Base-by-base conservation (phyloP, 2,797 vertebrate genomes). In the Aeoliscus strigatus region DNA sequence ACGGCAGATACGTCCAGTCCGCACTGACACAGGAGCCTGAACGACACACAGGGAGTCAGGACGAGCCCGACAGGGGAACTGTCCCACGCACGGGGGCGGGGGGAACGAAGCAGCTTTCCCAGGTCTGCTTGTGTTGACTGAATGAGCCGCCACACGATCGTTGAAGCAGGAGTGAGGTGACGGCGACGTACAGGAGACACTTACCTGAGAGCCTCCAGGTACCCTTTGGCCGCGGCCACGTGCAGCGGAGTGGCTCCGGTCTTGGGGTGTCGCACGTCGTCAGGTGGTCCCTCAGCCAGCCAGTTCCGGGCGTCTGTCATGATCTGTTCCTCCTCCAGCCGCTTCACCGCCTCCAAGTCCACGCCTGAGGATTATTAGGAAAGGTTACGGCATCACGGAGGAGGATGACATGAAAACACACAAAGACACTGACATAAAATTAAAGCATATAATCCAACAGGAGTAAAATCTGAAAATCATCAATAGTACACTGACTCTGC, bases 141-240 rank as follows among this genome's bases (percentile, higher is more conserved):
- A n/a, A n/a, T n/a, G n/a, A n/a, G n/a, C n/a, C n/a, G n/a, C n/a
- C 8, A 6, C 4, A 30, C 4, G 6, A 7, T 21, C 18, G 18
- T 21, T 3, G 6, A 21, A 6, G 18, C 3, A 21, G 3, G 18
- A 6, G 3, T 21, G 18, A 21, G 18, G 18, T 21, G 18, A 21
- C 18, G 3, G 6, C 18, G 18, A 21, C 6, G 18, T 21, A n/a
- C 18, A 21, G 3, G 18, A 21, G 18, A 21, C 18, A 21, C 29
- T 49, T 51, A 70, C 93, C 91, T 93, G 73, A 96, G 90, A 62
- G 92, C 91, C 48, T 94, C 92, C 0, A 92, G 59, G 69, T 96
- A 96, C 59, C 93, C 92, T 78, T 96, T 96, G 37, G 93, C 93
- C 0, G 93, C 91, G 0, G 93, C 91, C 36, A 96, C 93, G 0